phyloP scores from a whole-genome alignment of 2,113 vertebrate genomes.

The Centrocercus urophasianus region DNA sequence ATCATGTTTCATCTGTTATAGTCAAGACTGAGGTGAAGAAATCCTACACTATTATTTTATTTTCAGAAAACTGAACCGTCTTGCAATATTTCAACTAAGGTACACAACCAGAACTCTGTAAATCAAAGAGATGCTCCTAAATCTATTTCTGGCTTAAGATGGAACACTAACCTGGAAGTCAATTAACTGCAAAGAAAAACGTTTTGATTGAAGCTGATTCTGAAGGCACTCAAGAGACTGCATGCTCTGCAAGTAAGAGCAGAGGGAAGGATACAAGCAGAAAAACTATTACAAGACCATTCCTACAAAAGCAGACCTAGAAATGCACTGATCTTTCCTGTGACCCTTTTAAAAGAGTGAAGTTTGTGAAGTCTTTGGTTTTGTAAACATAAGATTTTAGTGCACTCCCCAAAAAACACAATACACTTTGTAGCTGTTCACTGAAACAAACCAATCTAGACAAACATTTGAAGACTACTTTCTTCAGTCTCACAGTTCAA shows the following conservation, averaged over 20 bases:
- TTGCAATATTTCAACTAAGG: background rate
- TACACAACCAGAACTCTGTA: background rate
- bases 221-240: slow-evolving; percentile 43
- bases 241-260: background rate
- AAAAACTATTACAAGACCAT: background rate
- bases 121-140: slow-evolving; percentile 1
- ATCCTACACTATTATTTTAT: background rate
- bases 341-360: slow-evolving; percentile 33
- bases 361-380: background rate
- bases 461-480: background rate
- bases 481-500: background rate
- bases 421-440: background rate
- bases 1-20: background rate
- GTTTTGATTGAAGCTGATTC: background rate
- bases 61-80: background rate
- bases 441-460: background rate
- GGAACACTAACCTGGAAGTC: background rate
- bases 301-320: slow-evolving; percentile 20
- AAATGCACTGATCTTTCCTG: slow-evolving; percentile 57
- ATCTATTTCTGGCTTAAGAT: background rate
- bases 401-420: background rate
- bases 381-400: background rate
- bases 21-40: background rate
- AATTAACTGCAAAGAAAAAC: slow-evolving; percentile 42
- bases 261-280: background rate